Evolutionary conservation across 2,888 invertebrate species (phyloP).

Genomic region (Leptura quadrifasciata): DNA sequence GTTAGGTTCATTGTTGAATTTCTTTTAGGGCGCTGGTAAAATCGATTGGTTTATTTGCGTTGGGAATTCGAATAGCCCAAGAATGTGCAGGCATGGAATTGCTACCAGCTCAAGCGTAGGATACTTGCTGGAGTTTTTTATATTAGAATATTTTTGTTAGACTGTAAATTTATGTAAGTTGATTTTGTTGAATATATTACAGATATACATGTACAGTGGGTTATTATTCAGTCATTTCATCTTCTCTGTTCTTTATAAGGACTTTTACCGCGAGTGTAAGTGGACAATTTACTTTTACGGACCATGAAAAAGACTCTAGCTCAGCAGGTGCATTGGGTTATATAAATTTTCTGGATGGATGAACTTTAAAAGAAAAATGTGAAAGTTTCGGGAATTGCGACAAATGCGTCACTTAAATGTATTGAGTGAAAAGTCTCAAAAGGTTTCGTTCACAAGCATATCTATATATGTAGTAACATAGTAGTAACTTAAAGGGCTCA

Average conservation of each 20-base stretch:
- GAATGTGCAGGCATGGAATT: conserved; percentile 86
- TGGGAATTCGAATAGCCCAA: conserved; percentile 86
- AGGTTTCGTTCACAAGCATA: too few species aligned
- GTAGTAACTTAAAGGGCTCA: too few species aligned
- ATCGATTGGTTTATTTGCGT: conserved; percentile 85
- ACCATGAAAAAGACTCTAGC: too few species aligned
- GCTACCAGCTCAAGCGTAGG: conserved; percentile 76
- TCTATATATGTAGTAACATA: too few species aligned
- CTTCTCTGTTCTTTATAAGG: neutral
- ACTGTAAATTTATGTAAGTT: conserved; percentile 42
- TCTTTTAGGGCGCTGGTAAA: conserved; percentile 84
- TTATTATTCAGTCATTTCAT: neutral
- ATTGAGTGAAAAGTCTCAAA: too few species aligned
- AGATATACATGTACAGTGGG: neutral
- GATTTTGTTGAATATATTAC: conserved; percentile 17
- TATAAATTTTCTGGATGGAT: too few species aligned
- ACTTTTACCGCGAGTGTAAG: too few species aligned
- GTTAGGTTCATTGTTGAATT: conserved; percentile 45
- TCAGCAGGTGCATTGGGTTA: too few species aligned
- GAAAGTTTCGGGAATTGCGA: too few species aligned
- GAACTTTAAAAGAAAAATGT: too few species aligned
- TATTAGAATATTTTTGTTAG: conserved; percentile 43
- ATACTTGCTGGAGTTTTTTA: conserved; percentile 15
- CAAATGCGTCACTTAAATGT: too few species aligned
- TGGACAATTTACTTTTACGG: too few species aligned